Evolutionary conservation across 2,113 vertebrate genomes (phyloP).

Genomic region (Myxocyprinus asiaticus): DNA sequence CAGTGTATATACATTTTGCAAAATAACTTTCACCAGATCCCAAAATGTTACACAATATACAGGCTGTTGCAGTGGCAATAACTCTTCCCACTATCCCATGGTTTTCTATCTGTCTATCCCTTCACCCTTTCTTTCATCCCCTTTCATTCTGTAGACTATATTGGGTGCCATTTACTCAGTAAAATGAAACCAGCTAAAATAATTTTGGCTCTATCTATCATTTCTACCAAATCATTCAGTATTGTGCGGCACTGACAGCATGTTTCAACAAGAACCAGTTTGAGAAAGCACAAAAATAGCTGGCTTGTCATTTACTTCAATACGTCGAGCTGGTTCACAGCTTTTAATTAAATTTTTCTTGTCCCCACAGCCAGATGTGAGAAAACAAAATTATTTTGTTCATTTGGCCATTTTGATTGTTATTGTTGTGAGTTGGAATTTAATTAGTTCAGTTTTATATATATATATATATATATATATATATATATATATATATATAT

Average conservation of each 20-base stretch:
- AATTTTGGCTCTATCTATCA: neutral
- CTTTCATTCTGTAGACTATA: neutral
- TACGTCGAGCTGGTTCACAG: constrained; percentile 25
- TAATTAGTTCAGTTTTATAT: constrained; percentile 33
- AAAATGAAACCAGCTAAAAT: constrained; percentile 25
- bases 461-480: too few species aligned
- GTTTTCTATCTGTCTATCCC: neutral
- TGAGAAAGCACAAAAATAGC: constrained; percentile 9
- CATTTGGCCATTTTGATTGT: neutral
- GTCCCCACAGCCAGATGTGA: constrained; percentile 15
- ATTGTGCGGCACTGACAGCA: constrained; percentile 30
- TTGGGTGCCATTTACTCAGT: neutral
- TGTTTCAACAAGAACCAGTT: constrained; percentile 49
- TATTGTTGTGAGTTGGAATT: neutral
- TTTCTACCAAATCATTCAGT: constrained; percentile 41
- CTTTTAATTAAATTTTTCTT: constrained; percentile 30
- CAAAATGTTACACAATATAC: too few species aligned
- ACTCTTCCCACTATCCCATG: too few species aligned
- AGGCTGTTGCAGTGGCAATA: too few species aligned
- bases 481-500: too few species aligned
- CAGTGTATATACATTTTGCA: too few species aligned
- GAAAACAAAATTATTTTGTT: neutral
- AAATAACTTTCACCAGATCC: too few species aligned
- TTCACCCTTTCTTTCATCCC: neutral
- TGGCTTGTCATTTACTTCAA: constrained; percentile 37